A percentile compares a stretch with the other conserved stretches of the same genome.
These are phyloP conservation scores for Melanotaenia trifasciata DNA, from an alignment of 2,797 vertebrate species.

Conservation along the genomic window DNA sequence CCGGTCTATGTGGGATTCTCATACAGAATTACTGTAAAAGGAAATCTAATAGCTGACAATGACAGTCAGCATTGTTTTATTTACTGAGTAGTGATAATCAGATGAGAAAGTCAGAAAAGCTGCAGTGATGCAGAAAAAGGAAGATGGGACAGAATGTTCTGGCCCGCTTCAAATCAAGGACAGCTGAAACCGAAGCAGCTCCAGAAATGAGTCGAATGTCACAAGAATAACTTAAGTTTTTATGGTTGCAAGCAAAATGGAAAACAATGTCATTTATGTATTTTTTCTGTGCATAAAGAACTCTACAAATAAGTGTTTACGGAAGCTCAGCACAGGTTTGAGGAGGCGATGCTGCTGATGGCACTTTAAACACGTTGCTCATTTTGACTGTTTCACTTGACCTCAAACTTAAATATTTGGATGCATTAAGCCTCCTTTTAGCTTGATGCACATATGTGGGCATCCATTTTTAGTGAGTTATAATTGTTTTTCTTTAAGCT, in stretches of 20 bases:
- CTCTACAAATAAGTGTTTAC: too few relatives aligned
- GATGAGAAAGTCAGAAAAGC: conserved; percentile 2
- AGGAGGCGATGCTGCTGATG: too few relatives aligned
- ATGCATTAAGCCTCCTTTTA: background rate
- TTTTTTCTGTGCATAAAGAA: too few relatives aligned
- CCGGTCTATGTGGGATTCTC: background rate
- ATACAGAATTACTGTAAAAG: background rate
- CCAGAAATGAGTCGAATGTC: background rate
- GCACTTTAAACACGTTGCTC: background rate
- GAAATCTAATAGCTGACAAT: conserved; percentile 1
- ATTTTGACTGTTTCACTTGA: background rate
- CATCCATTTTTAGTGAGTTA: too few relatives aligned
- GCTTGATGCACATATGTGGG: background rate
- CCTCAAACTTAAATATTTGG: background rate
- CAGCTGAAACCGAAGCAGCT: conserved; percentile 24
- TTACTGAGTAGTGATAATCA: background rate
- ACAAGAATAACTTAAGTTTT: background rate
- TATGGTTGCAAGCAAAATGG: too few relatives aligned
- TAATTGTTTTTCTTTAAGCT: too few relatives aligned
- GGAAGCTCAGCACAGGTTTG: too few relatives aligned
- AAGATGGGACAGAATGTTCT: conserved; percentile 45
- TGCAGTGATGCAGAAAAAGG: background rate
- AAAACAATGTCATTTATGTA: too few relatives aligned
- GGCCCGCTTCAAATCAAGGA: conserved; percentile 32
- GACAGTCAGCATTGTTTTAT: background rate